phyloP scores from a whole-genome alignment of 2,113 vertebrate species.

The Galemys pyrenaicus region DNA sequence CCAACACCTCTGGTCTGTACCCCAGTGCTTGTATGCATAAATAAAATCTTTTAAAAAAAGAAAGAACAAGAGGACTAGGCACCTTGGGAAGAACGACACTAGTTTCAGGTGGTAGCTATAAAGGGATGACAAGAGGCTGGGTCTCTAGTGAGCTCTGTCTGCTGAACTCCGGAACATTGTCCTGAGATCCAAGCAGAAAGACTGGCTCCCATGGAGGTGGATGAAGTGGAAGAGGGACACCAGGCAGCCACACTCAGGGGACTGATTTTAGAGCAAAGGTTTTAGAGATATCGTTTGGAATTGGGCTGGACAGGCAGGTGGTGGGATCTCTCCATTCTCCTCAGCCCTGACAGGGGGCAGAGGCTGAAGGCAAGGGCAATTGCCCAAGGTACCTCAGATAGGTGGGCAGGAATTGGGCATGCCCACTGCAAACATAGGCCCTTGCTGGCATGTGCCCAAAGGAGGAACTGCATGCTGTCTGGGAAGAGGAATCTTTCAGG shows the following conservation, averaged over 20 bases:
- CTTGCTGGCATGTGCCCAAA: not conserved
- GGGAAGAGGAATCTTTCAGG: not conserved
- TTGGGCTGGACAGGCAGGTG: not conserved
- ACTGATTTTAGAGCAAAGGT: not conserved
- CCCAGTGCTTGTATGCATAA: too few relatives aligned
- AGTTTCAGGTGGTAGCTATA: not conserved
- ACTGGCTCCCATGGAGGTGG: not conserved
- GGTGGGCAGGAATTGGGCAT: not conserved
- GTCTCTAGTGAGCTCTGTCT: not conserved
- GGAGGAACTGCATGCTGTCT: not conserved
- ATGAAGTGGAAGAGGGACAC: not conserved
- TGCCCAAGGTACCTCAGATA: not conserved
- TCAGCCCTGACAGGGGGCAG: not conserved
- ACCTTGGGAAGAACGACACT: not conserved
- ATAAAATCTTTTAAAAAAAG: too few relatives aligned
- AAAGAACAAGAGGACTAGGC: not conserved
- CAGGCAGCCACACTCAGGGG: not conserved
- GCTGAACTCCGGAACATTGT: not conserved
- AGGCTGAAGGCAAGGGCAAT: not conserved
- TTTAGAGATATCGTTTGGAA: not conserved
- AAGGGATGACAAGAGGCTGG: not conserved
- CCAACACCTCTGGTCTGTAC: too few relatives aligned
- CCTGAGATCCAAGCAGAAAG: not conserved
- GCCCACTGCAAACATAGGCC: rapidly evolving
- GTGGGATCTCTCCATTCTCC: not conserved